These are phyloP conservation scores for Nymphalis c-album DNA, from an alignment of 2,888 invertebrate species.

Conservation along the genomic window DNA sequence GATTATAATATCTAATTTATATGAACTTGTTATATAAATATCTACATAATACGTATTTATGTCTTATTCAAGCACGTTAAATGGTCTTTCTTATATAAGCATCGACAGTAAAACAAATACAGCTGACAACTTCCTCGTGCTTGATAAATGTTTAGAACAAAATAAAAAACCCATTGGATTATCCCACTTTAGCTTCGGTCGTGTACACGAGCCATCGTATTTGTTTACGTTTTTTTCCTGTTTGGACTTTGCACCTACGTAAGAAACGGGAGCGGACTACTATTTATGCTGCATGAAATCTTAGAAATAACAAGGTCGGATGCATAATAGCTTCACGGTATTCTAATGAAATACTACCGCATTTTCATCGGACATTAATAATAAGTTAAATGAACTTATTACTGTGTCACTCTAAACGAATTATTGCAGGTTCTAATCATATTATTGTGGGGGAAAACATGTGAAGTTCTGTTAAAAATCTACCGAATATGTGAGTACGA, in stretches of 20 bases:
- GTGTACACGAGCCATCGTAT: slow-evolving; percentile 49
- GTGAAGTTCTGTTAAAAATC: too few species aligned
- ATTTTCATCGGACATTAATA: slow-evolving; percentile 11
- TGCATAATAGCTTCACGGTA: slow-evolving; percentile 30
- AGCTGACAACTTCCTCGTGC: slow-evolving; percentile 34
- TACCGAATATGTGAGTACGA: too few species aligned
- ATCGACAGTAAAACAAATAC: slow-evolving; percentile 39
- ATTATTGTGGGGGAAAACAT: too few species aligned
- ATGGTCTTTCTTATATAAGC: not conserved
- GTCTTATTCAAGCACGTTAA: not conserved
- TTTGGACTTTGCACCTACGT: slow-evolving; percentile 36
- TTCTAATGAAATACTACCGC: slow-evolving; percentile 21
- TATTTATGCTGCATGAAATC: slow-evolving; percentile 33
- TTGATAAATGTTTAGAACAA: slow-evolving; percentile 33
- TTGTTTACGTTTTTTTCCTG: slow-evolving; percentile 65
- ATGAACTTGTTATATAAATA: not conserved
- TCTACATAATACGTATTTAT: not conserved
- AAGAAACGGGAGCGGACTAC: slow-evolving; percentile 37
- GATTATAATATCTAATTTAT: not conserved
- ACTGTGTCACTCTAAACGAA: too few species aligned
- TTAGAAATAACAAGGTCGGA: slow-evolving; percentile 35
- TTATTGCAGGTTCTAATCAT: too few species aligned
- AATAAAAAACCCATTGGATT: slow-evolving; percentile 62
- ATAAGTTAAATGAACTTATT: not conserved
- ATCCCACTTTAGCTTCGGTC: slow-evolving; percentile 56